Percentiles rank a stretch among this genome's conserved stretches.
phyloP scores from a whole-genome alignment of 2,113 vertebrate genomes.

The Mesoclemmys tuberculata region DNA sequence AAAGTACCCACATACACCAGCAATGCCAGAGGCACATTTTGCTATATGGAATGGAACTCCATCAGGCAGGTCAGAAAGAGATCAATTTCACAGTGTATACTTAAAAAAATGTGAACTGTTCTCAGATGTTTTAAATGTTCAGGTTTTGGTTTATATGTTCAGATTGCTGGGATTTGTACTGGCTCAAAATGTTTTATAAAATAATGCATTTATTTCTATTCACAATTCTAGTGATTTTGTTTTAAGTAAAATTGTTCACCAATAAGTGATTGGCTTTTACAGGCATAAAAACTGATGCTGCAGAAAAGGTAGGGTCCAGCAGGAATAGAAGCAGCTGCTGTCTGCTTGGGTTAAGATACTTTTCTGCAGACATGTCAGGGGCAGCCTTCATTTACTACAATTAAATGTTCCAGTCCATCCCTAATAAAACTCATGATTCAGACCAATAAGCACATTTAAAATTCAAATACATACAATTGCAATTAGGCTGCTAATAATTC shows the following conservation, averaged over 20 bases:
- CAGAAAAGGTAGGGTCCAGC: slow-evolving; percentile 9
- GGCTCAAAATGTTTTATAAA: not conserved
- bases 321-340: slow-evolving; percentile 9
- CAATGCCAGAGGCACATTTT: fast-evolving
- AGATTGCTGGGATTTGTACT: not conserved
- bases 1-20: not conserved
- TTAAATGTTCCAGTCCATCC: slow-evolving; percentile 23
- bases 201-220: not conserved
- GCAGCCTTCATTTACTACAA: slow-evolving; percentile 16
- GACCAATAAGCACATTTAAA: slow-evolving; percentile 54
- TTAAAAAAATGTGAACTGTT: not conserved
- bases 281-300: not conserved
- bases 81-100: not conserved
- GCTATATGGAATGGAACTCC: not conserved
- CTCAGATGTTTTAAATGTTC: not conserved
- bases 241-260: not conserved
- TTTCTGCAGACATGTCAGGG: not conserved
- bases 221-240: not conserved
- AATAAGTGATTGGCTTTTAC: not conserved
- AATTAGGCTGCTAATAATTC: slow-evolving; percentile 47
- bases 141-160: not conserved
- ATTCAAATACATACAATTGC: slow-evolving; percentile 49
- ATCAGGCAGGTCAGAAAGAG: not conserved
- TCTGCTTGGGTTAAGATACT: slow-evolving; percentile 3
- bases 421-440: slow-evolving; percentile 53